Base-by-base conservation (phyloP, 2,113 vertebrate genomes). In the Tachysurus vachellii region DNA sequence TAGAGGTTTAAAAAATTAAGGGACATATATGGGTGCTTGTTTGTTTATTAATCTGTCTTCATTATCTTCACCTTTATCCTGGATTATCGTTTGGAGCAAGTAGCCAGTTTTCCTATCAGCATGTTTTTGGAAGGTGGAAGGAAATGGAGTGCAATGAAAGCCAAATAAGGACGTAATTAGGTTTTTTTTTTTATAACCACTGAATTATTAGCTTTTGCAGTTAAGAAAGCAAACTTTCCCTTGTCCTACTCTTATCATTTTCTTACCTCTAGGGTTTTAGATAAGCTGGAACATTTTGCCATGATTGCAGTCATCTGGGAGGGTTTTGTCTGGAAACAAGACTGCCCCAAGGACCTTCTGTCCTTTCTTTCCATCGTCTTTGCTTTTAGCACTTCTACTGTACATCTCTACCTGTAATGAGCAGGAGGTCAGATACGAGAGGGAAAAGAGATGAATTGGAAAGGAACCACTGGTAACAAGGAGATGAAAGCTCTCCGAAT, bases 261-360 rank as follows among this genome's bases (percentile, higher is more conserved):
- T 53, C 47, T 42, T 62, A 79, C 26, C 75, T 80, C 61, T 23
- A 10, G 61, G 59, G 61, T n/a, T 26, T 70, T 53, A 53, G 4
- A 70, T 71, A 86, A 57, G 61, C 73, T 75, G 47, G 82, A 84
- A 77, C 81, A 75, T 56, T 36, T 54, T 80, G 85, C 82, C n/a
- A 61, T 76, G 61, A 79, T 83, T 56, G 85, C 82, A 89, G 77
- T 84, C 81, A 89, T 89, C 80, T 84, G 54, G 56, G 73, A 73
- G 21, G 57, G 68, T 80, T 86, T 84, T 64, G 66, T 85, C 64
- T 57, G 17, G 50, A 88, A 85, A 57, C 62, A 88, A 64, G 23
- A 13, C 16, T 44, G 70, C 84, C 85, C 88, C 23, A 54, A 71
- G 59, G 68, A 88, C 80, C 70, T n/a, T 75, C 84, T 86, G 84